Evolutionary conservation across 2,888 invertebrate species (phyloP).

Genomic region (Caenorhabditis sulstoni): DNA sequence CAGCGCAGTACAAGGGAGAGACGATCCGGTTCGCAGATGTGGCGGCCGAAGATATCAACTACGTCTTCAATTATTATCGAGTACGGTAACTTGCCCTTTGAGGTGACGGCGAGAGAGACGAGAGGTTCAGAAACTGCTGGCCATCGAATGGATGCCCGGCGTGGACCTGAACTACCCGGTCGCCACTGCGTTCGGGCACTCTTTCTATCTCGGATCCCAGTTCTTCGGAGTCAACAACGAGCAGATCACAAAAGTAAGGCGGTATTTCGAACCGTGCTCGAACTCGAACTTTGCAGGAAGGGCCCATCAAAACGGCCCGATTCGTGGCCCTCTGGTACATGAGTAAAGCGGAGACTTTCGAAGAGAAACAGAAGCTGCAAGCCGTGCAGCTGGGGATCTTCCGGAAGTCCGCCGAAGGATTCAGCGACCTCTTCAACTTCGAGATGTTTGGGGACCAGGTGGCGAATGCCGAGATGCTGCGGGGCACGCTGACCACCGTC

Average conservation of each 20-base stretch:
- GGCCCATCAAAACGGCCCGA: constrained; percentile 67
- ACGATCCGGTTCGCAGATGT: constrained; percentile 62
- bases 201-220: constrained; percentile 70
- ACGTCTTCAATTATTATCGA: constrained; percentile 68
- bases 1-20: constrained; percentile 47
- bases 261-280: not conserved
- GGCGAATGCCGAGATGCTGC: constrained; percentile 77
- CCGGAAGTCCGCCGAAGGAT: constrained; percentile 58
- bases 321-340: constrained; percentile 77
- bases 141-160: constrained; percentile 60
- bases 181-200: constrained; percentile 70
- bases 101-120: constrained; percentile 2
- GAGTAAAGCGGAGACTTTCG: constrained; percentile 62
- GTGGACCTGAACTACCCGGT: constrained; percentile 72
- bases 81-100: constrained; percentile 45
- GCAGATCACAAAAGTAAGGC: constrained; percentile 16
- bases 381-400: constrained; percentile 73
- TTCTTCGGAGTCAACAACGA: constrained; percentile 75
- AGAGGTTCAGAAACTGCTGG: constrained; percentile 52
- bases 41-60: constrained; percentile 64
- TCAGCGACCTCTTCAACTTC: constrained; percentile 66
- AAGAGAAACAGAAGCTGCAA: constrained; percentile 65
- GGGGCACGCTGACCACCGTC: constrained; percentile 73
- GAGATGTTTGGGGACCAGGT: constrained; percentile 78
- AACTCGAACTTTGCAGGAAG: constrained; percentile 55